These are phyloP conservation scores for Icerya purchasi DNA, from an alignment of 2,888 invertebrate species.

Conservation along the genomic window DNA sequence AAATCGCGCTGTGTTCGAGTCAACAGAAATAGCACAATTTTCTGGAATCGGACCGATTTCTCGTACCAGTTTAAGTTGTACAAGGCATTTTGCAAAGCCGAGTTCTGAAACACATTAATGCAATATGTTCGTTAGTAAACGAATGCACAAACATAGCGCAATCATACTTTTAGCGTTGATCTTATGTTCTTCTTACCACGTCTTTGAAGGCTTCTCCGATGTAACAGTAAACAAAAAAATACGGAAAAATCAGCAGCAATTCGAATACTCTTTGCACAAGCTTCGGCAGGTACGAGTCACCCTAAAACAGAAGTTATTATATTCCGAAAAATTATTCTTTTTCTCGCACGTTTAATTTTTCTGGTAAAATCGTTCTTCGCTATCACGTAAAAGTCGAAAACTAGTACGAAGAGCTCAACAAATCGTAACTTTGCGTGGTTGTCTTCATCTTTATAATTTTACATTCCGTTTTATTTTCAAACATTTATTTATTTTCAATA, in stretches of 20 bases:
- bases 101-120: conserved; percentile 5
- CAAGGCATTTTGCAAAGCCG: neutral
- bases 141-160: too few species aligned
- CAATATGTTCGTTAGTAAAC: neutral
- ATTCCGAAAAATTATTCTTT: too few species aligned
- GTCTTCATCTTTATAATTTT: too few species aligned
- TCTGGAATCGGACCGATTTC: conserved; percentile 3
- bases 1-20: neutral
- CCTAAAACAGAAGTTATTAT: too few species aligned
- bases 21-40: conserved; percentile 1
- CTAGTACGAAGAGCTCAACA: too few species aligned
- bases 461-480: too few species aligned
- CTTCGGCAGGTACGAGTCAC: conserved; percentile 6
- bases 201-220: conserved; percentile 10
- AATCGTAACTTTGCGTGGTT: too few species aligned
- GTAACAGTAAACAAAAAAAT: conserved; percentile 10
- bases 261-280: conserved; percentile 6
- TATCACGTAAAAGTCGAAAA: too few species aligned
- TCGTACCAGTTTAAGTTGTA: conserved; percentile 10
- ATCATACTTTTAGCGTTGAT: too few species aligned
- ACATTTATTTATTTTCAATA: too few species aligned
- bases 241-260: conserved; percentile 4
- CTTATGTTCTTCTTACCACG: conserved; percentile 10
- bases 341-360: too few species aligned
- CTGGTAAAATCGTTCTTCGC: too few species aligned